Evolutionary conservation across 2,888 invertebrate species (phyloP).

Genomic region (Noctua fimbriata): DNA sequence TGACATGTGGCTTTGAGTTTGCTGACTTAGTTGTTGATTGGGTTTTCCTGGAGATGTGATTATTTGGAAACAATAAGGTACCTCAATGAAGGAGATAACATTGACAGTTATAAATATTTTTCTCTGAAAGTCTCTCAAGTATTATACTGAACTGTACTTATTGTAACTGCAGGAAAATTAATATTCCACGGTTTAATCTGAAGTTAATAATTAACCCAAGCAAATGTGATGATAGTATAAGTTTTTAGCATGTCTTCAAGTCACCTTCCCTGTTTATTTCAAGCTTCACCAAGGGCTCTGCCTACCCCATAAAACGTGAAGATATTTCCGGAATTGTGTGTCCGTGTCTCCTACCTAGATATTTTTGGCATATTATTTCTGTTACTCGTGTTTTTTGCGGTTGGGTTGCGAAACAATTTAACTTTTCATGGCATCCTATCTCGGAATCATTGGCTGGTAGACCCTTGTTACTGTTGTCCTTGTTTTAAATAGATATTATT

Average conservation of each 20-base stretch:
- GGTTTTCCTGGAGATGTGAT: not conserved
- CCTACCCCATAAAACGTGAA: constrained; percentile 27
- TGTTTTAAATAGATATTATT: constrained; percentile 56
- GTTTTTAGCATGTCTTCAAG: not conserved
- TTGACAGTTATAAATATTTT: not conserved
- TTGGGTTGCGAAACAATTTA: constrained; percentile 64
- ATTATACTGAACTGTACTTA: not conserved
- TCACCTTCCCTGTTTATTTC: not conserved
- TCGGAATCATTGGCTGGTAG: constrained; percentile 40
- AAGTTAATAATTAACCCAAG: not conserved
- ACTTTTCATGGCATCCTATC: constrained; percentile 61
- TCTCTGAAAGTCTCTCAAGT: not conserved
- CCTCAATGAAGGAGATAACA: not conserved
- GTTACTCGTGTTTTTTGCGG: constrained; percentile 52
- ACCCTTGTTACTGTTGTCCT: constrained; percentile 33
- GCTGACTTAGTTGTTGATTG: constrained; percentile 5
- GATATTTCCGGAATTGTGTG: constrained; percentile 37
- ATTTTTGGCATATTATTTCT: constrained; percentile 60
- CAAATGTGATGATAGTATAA: not conserved
- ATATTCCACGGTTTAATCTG: not conserved
- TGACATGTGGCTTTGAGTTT: constrained; percentile 47
- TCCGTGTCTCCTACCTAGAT: constrained; percentile 29
- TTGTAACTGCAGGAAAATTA: not conserved
- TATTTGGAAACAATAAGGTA: not conserved
- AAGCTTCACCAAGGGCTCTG: not conserved